phyloP scores from a whole-genome alignment of 2,113 vertebrate genomes.

The Xenopus laevis region DNA sequence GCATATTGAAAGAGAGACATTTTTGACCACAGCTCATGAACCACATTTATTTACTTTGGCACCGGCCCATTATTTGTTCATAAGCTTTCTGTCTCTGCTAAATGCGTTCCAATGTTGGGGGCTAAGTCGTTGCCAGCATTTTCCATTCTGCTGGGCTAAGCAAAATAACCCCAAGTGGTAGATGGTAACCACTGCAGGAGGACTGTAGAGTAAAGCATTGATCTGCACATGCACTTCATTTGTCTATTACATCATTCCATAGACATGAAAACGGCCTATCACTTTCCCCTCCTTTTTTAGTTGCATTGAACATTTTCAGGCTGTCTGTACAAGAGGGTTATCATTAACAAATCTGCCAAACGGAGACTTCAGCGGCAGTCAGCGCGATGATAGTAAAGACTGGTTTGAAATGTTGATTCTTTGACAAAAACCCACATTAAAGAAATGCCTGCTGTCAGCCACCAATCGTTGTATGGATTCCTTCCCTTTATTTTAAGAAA shows the following conservation, averaged over 20 bases:
- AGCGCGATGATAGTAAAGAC: slow-evolving; percentile 10
- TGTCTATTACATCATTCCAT: slow-evolving; percentile 15
- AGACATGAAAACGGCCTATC: background rate
- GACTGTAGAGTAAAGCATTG: slow-evolving; percentile 14
- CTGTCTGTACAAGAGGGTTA: slow-evolving; percentile 4
- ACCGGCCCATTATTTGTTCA: slow-evolving; percentile 89
- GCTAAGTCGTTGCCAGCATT: slow-evolving; percentile 81
- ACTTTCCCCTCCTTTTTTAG: background rate
- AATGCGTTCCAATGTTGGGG: slow-evolving; percentile 86
- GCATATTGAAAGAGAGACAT: slow-evolving; percentile 87
- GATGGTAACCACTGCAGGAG: slow-evolving; percentile 76
- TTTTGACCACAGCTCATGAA: slow-evolving; percentile 95
- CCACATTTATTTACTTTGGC: slow-evolving; percentile 95
- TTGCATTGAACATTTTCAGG: background rate
- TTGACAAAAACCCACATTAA: slow-evolving; percentile 35
- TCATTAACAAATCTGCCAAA: slow-evolving; percentile 24
- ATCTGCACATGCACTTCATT: slow-evolving; percentile 41
- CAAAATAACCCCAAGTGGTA: slow-evolving; percentile 82
- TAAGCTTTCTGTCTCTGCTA: slow-evolving; percentile 93
- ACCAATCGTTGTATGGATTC: background rate
- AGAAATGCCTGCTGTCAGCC: slow-evolving; percentile 11
- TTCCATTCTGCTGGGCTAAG: slow-evolving; percentile 94
- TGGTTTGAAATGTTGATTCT: slow-evolving; percentile 16
- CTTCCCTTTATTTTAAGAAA: slow-evolving; percentile 6
- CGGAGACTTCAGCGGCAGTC: background rate